Conservation (phyloP, 2,113 vertebrate species). For the Planiliza haematocheilus region DNA sequence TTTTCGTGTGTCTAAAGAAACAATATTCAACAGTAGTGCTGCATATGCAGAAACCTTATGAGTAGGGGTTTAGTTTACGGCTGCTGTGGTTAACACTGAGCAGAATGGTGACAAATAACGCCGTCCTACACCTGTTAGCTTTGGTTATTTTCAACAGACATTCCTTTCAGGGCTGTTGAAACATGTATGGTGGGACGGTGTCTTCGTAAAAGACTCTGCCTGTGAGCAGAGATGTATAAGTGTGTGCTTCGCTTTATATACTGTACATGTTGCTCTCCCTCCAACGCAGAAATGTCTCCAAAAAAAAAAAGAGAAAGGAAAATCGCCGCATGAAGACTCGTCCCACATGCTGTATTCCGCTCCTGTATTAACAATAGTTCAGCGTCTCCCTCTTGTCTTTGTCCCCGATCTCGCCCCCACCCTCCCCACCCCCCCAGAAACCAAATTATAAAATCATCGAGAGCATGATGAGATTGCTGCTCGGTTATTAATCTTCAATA, state of each 20-base stretch:
- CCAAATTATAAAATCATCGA: slow-evolving; percentile 86
- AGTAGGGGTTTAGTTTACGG: too few relatives aligned
- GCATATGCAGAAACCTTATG: too few relatives aligned
- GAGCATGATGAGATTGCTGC: slow-evolving; percentile 87
- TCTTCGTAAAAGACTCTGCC: neutral
- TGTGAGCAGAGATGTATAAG: neutral
- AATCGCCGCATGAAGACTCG: neutral
- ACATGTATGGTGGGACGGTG: slow-evolving; percentile 4
- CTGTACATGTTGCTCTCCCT: neutral
- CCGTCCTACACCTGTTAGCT: slow-evolving; percentile 16
- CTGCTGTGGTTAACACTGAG: neutral
- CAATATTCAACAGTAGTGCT: too few relatives aligned
- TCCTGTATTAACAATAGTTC: slow-evolving; percentile 63
- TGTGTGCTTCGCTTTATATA: neutral
- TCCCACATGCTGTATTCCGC: slow-evolving; percentile 21
- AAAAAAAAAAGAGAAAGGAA: neutral
- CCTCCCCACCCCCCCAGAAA: slow-evolving; percentile 71
- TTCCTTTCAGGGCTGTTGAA: slow-evolving; percentile 33
- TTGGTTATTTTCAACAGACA: slow-evolving; percentile 33
- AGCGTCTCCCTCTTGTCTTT: slow-evolving; percentile 65
- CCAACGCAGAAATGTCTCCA: slow-evolving; percentile 1
- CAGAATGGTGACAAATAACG: slow-evolving; percentile 10
- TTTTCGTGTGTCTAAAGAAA: too few relatives aligned
- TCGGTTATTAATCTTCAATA: slow-evolving; percentile 88
- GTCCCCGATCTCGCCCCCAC: slow-evolving; percentile 58